Evolutionary conservation across 2,888 invertebrate genomes (phyloP).

Genomic region (Pyrrhia umbra): DNA sequence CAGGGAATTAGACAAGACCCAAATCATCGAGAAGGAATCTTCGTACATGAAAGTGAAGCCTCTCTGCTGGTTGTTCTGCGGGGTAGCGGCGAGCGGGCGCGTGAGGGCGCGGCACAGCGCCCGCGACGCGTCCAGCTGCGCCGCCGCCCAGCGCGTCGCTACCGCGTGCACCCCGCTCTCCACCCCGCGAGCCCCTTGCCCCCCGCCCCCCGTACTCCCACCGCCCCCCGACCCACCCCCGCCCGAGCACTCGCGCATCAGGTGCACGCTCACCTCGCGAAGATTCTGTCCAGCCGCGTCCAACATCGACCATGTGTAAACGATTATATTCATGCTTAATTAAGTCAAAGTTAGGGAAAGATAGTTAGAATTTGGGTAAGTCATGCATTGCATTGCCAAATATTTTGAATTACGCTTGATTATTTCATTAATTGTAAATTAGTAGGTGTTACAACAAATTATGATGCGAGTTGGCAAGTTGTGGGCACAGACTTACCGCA

Average conservation of each 20-base stretch:
- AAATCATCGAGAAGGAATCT: neutral
- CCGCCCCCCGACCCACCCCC: slow-evolving; percentile 85
- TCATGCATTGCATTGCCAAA: neutral
- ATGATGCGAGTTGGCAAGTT: neutral
- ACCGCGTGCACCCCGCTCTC: slow-evolving; percentile 93
- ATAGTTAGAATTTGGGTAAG: neutral
- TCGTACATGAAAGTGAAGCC: slow-evolving; percentile 95
- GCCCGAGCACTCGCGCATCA: slow-evolving; percentile 90
- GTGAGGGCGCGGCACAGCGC: slow-evolving; percentile 94
- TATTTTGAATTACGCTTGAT: neutral
- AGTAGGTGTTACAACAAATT: neutral
- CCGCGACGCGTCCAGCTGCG: slow-evolving; percentile 95
- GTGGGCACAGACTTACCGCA: slow-evolving; percentile 89
- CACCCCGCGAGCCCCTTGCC: slow-evolving; percentile 59
- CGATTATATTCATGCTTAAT: neutral
- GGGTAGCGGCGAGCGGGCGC: slow-evolving; percentile 92
- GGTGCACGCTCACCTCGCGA: slow-evolving; percentile 95
- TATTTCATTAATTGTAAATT: slow-evolving; percentile 11
- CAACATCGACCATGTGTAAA: neutral
- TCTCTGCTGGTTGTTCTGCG: slow-evolving; percentile 92
- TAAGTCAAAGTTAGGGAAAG: neutral
- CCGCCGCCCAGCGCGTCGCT: slow-evolving; percentile 94
- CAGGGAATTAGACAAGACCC: slow-evolving; percentile 14
- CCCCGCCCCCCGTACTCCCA: slow-evolving; percentile 91
- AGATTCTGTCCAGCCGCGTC: slow-evolving; percentile 90